Percentiles rank a stretch among this genome's conserved stretches.
phyloP scores from a whole-genome alignment of 1,140 invertebrate genomes.

The Hycleus phaleratus region DNA sequence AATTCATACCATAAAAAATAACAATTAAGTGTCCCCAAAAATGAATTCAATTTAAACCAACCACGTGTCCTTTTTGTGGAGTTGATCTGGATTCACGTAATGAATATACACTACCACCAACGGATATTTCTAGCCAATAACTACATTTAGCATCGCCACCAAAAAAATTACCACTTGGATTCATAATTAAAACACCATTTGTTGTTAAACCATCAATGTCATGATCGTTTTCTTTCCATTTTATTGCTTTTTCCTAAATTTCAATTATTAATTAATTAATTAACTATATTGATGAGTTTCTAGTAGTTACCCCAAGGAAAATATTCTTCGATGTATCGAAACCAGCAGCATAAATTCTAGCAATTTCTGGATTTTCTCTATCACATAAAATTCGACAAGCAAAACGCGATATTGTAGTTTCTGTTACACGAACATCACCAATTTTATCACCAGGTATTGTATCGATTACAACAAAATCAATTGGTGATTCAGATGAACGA shows the following conservation, averaged over 20 bases:
- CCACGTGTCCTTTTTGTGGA: slow-evolving; percentile 75
- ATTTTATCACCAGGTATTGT: slow-evolving; percentile 78
- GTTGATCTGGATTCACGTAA: slow-evolving; percentile 90
- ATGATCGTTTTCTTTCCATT: slow-evolving; percentile 89
- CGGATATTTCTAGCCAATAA: slow-evolving; percentile 94
- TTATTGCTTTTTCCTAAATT: slow-evolving; percentile 92
- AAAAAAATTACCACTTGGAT: slow-evolving; percentile 76
- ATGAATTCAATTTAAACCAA: slow-evolving; percentile 37
- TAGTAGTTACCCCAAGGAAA: slow-evolving; percentile 91
- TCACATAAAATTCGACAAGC: slow-evolving; percentile 97
- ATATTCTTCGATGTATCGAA: slow-evolving; percentile 98
- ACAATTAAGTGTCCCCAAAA: background rate
- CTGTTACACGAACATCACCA: slow-evolving; percentile 67
- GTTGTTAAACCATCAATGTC: slow-evolving; percentile 98
- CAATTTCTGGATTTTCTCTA: slow-evolving; percentile 77
- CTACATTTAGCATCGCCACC: slow-evolving; percentile 68
- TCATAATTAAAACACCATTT: slow-evolving; percentile 96
- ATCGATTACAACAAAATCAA: slow-evolving; percentile 99
- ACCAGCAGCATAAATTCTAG: slow-evolving; percentile 94
- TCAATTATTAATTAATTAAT: too few species aligned
- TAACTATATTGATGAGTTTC: slow-evolving; percentile 28
- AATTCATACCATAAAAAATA: slow-evolving; percentile 7
- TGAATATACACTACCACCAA: slow-evolving; percentile 92
- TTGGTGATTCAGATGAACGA: slow-evolving; percentile 92
- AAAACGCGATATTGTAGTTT: slow-evolving; percentile 95